A percentile compares a stretch with the other conserved stretches of the same genome.
These are phyloP conservation scores for Procambarus virginalis DNA, from an alignment of 1,140 invertebrate genomes.

Conservation along the genomic window DNA sequence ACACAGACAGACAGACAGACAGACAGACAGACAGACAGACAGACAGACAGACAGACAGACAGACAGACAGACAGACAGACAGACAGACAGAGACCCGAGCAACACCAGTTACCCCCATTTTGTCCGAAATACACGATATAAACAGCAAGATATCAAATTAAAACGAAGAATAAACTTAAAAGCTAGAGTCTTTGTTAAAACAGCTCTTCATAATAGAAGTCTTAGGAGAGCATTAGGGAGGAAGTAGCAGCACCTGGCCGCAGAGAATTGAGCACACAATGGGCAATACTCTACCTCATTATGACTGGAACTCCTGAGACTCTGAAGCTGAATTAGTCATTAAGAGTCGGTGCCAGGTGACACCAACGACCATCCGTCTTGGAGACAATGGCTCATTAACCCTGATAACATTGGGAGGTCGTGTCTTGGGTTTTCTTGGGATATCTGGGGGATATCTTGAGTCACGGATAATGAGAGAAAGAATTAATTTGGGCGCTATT, in stretches of 20 bases:
- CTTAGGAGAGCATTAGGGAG: not conserved
- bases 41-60: too few species aligned
- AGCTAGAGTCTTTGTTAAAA: not conserved
- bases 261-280: not conserved
- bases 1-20: too few species aligned
- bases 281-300: not conserved
- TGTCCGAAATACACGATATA: too few species aligned
- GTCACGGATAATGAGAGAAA: not conserved
- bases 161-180: too few species aligned
- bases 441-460: too few species aligned
- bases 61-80: too few species aligned
- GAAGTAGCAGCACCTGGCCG: not conserved
- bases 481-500: not conserved
- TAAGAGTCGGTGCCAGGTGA: not conserved
- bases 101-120: too few species aligned
- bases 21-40: too few species aligned
- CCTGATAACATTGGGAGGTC: not conserved
- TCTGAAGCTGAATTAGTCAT: not conserved
- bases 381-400: not conserved
- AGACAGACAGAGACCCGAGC: too few species aligned
- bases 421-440: not conserved
- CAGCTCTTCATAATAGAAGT: not conserved
- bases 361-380: not conserved
- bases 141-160: too few species aligned
- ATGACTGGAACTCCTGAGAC: not conserved